Evolutionary conservation across 2,113 vertebrate genomes (phyloP).

Genomic region (Malurus alboscapulatus): DNA sequence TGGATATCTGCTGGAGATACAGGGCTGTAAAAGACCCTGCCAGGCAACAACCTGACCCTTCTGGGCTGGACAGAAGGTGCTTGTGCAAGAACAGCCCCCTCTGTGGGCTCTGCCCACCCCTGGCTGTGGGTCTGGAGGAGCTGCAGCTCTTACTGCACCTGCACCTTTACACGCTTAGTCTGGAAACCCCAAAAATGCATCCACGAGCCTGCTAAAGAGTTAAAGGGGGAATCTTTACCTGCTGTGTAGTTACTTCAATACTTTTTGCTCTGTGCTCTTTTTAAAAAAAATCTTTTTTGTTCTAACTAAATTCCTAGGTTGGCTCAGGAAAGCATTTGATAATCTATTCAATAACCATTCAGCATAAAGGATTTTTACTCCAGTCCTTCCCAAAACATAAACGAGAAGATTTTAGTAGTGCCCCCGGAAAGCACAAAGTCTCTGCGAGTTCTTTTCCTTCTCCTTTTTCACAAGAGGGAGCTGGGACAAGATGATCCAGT

Average conservation of each 20-base stretch:
- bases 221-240: too few species aligned
- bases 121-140: not conserved
- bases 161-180: not conserved
- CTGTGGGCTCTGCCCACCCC: not conserved
- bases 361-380: not conserved
- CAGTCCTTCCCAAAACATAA: accelerated
- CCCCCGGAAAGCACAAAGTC: not conserved
- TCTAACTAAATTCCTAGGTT: not conserved
- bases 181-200: too few species aligned
- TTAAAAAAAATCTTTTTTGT: accelerated
- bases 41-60: not conserved
- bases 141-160: accelerated
- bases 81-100: accelerated
- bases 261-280: too few species aligned
- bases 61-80: not conserved
- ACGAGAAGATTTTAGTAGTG: accelerated
- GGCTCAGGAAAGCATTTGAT: not conserved
- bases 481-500: too few species aligned
- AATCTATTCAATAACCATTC: not conserved
- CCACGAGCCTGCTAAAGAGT: too few species aligned
- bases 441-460: accelerated
- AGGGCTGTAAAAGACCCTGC: not conserved
- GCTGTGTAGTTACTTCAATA: not conserved
- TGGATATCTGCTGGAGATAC: not conserved
- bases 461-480: not conserved